Evolutionary conservation across 2,797 vertebrate species (phyloP), one percentile per base, ranked within the genome.

Genomic region (Alauda arvensis): DNA sequence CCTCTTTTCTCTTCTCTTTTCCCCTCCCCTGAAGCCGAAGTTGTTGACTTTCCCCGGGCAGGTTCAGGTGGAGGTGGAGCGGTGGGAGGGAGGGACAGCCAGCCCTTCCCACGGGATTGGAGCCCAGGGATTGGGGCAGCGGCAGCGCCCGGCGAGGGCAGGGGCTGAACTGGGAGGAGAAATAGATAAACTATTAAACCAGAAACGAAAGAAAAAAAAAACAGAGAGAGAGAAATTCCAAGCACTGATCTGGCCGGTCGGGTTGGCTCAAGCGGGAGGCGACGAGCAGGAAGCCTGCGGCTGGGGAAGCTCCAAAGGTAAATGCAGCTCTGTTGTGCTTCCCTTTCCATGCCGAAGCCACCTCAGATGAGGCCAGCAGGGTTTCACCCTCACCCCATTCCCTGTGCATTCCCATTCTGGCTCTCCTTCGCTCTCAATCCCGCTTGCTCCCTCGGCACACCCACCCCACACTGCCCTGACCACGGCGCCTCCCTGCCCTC

Each of bases 31-130:
- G 46, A n/a, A 60, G 77, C 83, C 18, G 4, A 52, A 40, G 45
- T 9, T 61, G 12, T 5, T 48, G 75, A 1, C 19, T 18, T 18
- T 15, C 16, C 6, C 20, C 42, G 26, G 1, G 6, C 82, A 52
- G 70, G 79, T 82, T 77, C 91, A 92, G 93, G 93, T 93, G 65
- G 82, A 90, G 95, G 93, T 75, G 93, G 95, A 85, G 94, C 93
- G 56, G 78, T 2, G 2, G 87, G 85, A 90, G 72, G 91, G 92
- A 90, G 85, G 91, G 76, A 85, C 43, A 5, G 33, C 34, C 87
- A 82, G 37, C 61, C 84, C 88, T 82, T 78, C 79, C 80, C 45
- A 77, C 28, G 9, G 72, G 75, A 63, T 70, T 77, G 90, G 83
- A 49, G 9, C 67, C 71, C 12, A 3, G 85, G 12, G 83, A 94